Base-by-base conservation (phyloP, 2,888 invertebrate species). In the Drosophila nr. perissopoda region DNA sequence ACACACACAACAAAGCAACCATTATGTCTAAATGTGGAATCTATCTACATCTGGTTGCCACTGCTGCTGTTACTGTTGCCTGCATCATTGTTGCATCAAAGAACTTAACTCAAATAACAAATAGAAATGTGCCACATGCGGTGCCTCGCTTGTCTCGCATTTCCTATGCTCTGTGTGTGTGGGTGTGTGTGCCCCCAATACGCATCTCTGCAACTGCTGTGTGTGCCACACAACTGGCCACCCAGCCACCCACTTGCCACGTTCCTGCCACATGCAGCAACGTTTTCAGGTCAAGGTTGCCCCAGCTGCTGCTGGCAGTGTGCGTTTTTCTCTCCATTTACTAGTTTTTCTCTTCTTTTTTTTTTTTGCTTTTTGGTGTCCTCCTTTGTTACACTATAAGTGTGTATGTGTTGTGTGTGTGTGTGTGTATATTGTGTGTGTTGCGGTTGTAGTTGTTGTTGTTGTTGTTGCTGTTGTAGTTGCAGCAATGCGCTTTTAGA, bases 231-330 rank as follows among this genome's bases (percentile, higher is more conserved):
- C 27, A 38, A 57, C 29, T 13, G 51, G 54, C 54, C 27, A 25
- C 52, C 58, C 60, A n/a, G 16, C 54, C 69, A 52, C 56, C 70
- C 69, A 53, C 53, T 63, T 63, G 56, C 31, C 59, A 57, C 31
- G 38, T 68, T 63, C 27, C 76, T 80, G 84, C 81, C 83, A 81
- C 85, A 90, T 65, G 73, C 42, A 59, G 60, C 52, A 49, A 52
- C 74, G 65, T 92, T 91, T 93, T 70, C 92, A 92, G 92, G 92
- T 93, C 92, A 92, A 92, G 92, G 92, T 92, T 92, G 74, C 67
- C 62, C 63, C 70, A 57, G 63, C 31, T 52, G 31, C 75, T 79
- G 73, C 62, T 63, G 68, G 8, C 51, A 51, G 29, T 29, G 16
- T 33, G 53, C 62, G 68, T 60, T 56, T 58, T 60, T 49, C 36